phyloP scores from a whole-genome alignment of 2,797 vertebrate genomes.

The Denticeps clupeoides region DNA sequence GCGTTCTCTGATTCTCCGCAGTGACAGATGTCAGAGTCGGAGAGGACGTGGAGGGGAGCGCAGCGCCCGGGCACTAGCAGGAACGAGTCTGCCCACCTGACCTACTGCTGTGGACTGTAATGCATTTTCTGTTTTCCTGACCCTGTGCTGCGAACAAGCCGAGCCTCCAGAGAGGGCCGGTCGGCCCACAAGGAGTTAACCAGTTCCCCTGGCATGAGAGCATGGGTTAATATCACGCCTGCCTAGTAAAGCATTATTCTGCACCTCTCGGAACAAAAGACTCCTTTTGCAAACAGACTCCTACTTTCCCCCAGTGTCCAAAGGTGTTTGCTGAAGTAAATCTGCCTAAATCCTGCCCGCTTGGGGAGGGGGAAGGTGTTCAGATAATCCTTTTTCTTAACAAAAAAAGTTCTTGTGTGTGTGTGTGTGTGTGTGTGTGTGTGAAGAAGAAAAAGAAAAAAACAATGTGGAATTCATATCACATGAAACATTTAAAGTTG shows the following conservation, averaged over 20 bases:
- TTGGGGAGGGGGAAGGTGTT: slow-evolving; percentile 68
- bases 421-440: slow-evolving; percentile 15
- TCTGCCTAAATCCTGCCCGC: slow-evolving; percentile 85
- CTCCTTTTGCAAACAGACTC: slow-evolving; percentile 87
- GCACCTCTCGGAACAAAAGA: slow-evolving; percentile 82
- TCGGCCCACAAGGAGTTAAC: slow-evolving; percentile 66
- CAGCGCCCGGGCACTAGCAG: background rate
- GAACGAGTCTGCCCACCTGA: background rate
- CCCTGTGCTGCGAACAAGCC: no score
- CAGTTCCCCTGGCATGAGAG: slow-evolving; percentile 50
- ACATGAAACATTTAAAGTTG: slow-evolving; percentile 74
- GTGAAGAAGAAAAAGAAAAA: slow-evolving; percentile 40
- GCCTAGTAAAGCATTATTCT: slow-evolving; percentile 77
- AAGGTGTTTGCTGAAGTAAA: slow-evolving; percentile 98
- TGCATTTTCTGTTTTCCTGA: no score
- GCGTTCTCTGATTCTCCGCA: slow-evolving; percentile 38
- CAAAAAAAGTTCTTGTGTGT: slow-evolving; percentile 52
- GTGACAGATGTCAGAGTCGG: slow-evolving; percentile 21
- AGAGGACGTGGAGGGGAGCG: background rate
- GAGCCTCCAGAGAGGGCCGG: background rate
- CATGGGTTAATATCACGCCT: slow-evolving; percentile 85
- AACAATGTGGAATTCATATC: slow-evolving; percentile 76
- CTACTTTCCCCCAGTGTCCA: slow-evolving; percentile 73
- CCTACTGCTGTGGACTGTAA: no score
- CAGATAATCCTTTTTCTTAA: slow-evolving; percentile 70